A percentile compares a stretch with the other conserved stretches of the same genome.
These are phyloP conservation scores for Hemicentrotus pulcherrimus DNA, from an alignment of 35 echinoderm and acorn worm species.

Conservation along the genomic window DNA sequence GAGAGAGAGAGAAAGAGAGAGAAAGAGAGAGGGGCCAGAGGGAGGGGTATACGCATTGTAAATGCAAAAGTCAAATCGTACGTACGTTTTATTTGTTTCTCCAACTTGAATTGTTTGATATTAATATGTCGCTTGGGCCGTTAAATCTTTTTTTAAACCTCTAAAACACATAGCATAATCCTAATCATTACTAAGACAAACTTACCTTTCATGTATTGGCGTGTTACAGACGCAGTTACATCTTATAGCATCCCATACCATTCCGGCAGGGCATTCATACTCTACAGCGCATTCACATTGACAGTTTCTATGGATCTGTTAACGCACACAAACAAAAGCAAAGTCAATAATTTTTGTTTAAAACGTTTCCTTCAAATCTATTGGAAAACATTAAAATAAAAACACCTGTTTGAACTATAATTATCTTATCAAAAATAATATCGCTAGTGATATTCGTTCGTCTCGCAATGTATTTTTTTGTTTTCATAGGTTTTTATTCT, in stretches of 20 bases:
- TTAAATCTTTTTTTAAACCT: too few species aligned
- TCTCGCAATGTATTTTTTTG: too few species aligned
- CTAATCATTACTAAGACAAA: not conserved
- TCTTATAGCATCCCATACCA: slow-evolving; percentile 58
- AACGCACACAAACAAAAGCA: not conserved
- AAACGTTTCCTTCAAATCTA: not conserved
- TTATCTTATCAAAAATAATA: not conserved
- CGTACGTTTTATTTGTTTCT: not conserved
- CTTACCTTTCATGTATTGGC: slow-evolving; percentile 58
- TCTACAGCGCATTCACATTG: slow-evolving; percentile 60
- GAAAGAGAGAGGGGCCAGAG: too few species aligned
- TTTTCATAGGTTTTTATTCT: too few species aligned
- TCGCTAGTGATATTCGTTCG: too few species aligned
- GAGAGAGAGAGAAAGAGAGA: too few species aligned
- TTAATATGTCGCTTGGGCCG: too few species aligned
- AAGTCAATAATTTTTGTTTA: not conserved
- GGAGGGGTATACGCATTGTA: too few species aligned
- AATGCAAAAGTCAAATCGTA: too few species aligned
- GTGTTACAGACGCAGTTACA: slow-evolving; percentile 63
- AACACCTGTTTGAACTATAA: not conserved
- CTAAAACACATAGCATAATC: too few species aligned
- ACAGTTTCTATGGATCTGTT: slow-evolving; percentile 55
- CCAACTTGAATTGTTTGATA: too few species aligned
- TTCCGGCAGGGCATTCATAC: slow-evolving; percentile 45
- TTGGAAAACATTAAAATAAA: not conserved